These are phyloP conservation scores for Melanotaenia boesemani DNA, from an alignment of 2,797 vertebrate genomes.

Conservation along the genomic window DNA sequence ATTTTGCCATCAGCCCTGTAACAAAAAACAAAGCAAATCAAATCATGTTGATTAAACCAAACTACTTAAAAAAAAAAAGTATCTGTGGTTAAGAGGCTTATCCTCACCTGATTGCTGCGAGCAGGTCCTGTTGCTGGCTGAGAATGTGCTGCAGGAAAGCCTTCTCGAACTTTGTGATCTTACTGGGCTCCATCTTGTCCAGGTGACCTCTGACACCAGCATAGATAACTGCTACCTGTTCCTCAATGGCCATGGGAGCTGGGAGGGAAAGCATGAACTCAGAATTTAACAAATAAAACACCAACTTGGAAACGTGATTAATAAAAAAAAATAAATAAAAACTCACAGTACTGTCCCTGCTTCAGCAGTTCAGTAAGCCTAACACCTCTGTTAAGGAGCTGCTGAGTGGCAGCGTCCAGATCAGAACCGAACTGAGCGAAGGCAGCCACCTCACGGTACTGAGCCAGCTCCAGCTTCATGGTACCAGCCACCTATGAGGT, in stretches of 20 bases:
- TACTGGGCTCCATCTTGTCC: conserved; percentile 98
- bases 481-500: conserved; percentile 92
- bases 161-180: conserved; percentile 96
- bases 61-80: not conserved
- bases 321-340: not conserved
- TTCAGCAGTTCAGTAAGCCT: conserved; percentile 97
- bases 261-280: not conserved
- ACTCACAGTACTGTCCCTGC: conserved; percentile 95
- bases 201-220: conserved; percentile 96
- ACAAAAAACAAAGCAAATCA: conserved; percentile 19
- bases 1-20: conserved; percentile 91
- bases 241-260: conserved; percentile 98
- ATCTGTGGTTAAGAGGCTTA: not conserved
- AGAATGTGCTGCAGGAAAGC: conserved; percentile 93
- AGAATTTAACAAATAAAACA: not conserved
- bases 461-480: conserved; percentile 97
- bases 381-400: conserved; percentile 96
- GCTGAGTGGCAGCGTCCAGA: conserved; percentile 96
- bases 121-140: conserved; percentile 92
- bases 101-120: conserved; percentile 88
- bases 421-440: conserved; percentile 98
- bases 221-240: conserved; percentile 97
- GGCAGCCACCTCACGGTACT: conserved; percentile 97
- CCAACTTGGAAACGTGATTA: not conserved
- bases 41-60: not conserved